Evolutionary conservation across 2,797 vertebrate genomes (phyloP).

Genomic region (Cryptoblepharus egeriae): DNA sequence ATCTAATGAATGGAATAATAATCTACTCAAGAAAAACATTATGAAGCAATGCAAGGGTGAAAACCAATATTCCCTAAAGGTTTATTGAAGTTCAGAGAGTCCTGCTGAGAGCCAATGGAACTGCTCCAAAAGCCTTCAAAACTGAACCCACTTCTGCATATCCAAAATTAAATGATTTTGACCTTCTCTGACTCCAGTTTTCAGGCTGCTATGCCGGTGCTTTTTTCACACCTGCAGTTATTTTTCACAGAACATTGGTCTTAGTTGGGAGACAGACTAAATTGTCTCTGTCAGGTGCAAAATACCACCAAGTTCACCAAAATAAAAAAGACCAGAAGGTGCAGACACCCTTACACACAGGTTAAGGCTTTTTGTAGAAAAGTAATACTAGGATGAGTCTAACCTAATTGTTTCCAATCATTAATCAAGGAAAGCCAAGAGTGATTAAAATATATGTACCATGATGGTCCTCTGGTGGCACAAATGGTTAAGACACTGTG

Average conservation of each 20-base stretch:
- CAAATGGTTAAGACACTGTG: too few relatives aligned
- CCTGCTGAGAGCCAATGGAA: background rate
- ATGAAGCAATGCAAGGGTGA: conserved; percentile 25
- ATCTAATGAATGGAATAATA: conserved; percentile 31
- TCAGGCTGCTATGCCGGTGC: conserved; percentile 26
- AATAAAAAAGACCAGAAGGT: conserved; percentile 47
- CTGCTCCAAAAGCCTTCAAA: conserved; percentile 25
- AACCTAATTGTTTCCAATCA: conserved; percentile 12
- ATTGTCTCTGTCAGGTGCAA: conserved; percentile 46
- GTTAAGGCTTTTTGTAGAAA: too few relatives aligned
- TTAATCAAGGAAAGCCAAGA: background rate
- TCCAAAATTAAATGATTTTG: conserved; percentile 22
- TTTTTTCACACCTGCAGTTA: conserved; percentile 40
- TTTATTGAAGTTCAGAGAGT: conserved; percentile 34
- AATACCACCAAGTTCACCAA: conserved; percentile 22
- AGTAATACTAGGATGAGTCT: background rate
- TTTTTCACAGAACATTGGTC: conserved; percentile 33
- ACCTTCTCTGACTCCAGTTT: conserved; percentile 29
- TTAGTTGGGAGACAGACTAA: conserved; percentile 40
- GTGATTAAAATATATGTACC: background rate
- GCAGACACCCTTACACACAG: too few relatives aligned
- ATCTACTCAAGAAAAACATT: conserved; percentile 1
- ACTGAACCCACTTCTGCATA: conserved; percentile 37
- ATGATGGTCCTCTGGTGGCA: too few relatives aligned
- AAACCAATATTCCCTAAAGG: background rate